Evolutionary conservation across 2,888 invertebrate genomes (phyloP).

Genomic region (Helicoverpa assulta): DNA sequence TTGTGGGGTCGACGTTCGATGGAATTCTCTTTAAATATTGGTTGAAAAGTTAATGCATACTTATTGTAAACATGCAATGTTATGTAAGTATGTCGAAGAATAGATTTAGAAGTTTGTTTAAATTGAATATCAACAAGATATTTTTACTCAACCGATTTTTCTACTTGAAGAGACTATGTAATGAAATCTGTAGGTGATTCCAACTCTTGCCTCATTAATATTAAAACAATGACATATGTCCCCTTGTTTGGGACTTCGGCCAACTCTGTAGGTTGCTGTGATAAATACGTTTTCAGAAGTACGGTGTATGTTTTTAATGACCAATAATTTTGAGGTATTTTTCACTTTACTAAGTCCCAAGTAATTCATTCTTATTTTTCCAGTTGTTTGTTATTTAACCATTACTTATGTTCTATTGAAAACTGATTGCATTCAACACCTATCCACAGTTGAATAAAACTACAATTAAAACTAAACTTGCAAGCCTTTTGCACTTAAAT

Average conservation of each 20-base stretch:
- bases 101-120: no score
- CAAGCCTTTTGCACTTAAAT: slow-evolving; percentile 1
- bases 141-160: no score
- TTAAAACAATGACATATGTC: not conserved
- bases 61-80: no score
- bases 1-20: not conserved
- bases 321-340: no score
- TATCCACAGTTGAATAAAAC: not conserved
- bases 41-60: not conserved
- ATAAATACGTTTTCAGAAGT: no score
- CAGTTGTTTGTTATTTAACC: not conserved
- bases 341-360: no score
- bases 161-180: not conserved
- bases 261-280: not conserved
- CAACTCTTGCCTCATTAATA: not conserved
- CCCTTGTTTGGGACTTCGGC: not conserved
- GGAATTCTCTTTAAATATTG: not conserved
- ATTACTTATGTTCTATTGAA: not conserved
- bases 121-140: no score
- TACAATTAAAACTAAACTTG: not conserved
- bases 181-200: not conserved
- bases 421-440: not conserved
- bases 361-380: no score
- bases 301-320: no score
- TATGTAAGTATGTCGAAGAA: no score